phyloP scores from a whole-genome alignment of 2,888 invertebrate species.

The Sarcophaga variegata region DNA sequence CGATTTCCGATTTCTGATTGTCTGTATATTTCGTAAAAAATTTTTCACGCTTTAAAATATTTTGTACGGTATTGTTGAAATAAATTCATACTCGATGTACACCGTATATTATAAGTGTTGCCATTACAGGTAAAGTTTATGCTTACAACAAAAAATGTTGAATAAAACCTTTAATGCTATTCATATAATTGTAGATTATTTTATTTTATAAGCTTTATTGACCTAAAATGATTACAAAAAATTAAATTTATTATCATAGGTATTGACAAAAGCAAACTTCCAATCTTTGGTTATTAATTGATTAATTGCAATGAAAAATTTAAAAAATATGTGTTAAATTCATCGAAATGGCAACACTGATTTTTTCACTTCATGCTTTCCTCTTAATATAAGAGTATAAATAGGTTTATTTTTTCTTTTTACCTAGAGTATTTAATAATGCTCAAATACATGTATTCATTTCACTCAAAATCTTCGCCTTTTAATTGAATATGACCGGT shows the following conservation, averaged over 20 bases:
- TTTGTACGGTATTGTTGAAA: slow-evolving; percentile 2
- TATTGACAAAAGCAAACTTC: too few species aligned
- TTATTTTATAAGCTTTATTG: neutral
- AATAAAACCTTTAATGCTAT: neutral
- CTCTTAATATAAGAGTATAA: too few species aligned
- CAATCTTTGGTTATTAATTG: too few species aligned
- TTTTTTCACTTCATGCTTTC: too few species aligned
- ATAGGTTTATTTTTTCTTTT: neutral
- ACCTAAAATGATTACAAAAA: too few species aligned
- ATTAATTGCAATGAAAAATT: too few species aligned
- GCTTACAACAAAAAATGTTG: neutral
- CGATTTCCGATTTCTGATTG: slow-evolving; percentile 51
- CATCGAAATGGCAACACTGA: too few species aligned
- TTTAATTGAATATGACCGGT: slow-evolving; percentile 18
- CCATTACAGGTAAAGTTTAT: neutral
- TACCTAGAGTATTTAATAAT: neutral
- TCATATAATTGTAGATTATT: neutral
- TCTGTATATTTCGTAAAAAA: slow-evolving; percentile 34
- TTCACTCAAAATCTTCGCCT: neutral
- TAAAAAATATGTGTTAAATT: too few species aligned
- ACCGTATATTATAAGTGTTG: neutral
- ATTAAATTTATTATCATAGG: too few species aligned
- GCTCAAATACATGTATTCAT: neutral
- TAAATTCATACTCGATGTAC: neutral
- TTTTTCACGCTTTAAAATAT: slow-evolving; percentile 40